phyloP scores from a whole-genome alignment of 2,113 vertebrate genomes.

The Sturnira hondurensis region DNA sequence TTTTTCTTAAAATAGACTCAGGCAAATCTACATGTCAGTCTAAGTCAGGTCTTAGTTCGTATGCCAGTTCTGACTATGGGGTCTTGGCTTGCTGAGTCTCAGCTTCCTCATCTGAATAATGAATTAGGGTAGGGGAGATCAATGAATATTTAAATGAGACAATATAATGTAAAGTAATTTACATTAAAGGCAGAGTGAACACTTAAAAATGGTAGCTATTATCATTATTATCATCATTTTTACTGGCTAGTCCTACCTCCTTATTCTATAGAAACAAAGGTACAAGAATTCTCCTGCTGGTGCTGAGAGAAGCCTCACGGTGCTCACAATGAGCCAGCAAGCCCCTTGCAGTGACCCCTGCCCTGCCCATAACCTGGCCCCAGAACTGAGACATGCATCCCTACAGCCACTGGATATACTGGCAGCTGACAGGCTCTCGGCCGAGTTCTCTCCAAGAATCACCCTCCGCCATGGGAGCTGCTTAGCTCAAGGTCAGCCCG shows the following conservation, averaged over 20 bases:
- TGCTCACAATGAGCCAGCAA: background rate
- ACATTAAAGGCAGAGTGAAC: background rate
- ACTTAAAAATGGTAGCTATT: background rate
- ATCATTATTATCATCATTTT: background rate
- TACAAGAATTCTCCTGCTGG: background rate
- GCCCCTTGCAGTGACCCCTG: background rate
- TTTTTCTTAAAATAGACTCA: background rate
- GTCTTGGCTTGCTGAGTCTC: background rate
- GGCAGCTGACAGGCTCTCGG: background rate
- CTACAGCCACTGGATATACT: no score
- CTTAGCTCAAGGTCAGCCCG: background rate
- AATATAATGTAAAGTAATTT: background rate
- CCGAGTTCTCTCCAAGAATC: background rate
- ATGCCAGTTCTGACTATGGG: background rate
- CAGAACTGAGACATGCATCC: background rate
- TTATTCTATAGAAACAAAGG: background rate
- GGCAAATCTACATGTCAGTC: background rate
- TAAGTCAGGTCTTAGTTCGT: background rate
- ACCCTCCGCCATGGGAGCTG: background rate
- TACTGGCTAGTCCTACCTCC: background rate
- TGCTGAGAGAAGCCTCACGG: background rate
- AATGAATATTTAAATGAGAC: background rate
- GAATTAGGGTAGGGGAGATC: background rate
- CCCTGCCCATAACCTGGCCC: background rate
- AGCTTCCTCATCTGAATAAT: constrained; percentile 32